Percentiles rank a stretch among this genome's conserved stretches.
Evolutionary conservation across 2,888 invertebrate species (phyloP).

Genomic region (Tricholauxania praeusta): DNA sequence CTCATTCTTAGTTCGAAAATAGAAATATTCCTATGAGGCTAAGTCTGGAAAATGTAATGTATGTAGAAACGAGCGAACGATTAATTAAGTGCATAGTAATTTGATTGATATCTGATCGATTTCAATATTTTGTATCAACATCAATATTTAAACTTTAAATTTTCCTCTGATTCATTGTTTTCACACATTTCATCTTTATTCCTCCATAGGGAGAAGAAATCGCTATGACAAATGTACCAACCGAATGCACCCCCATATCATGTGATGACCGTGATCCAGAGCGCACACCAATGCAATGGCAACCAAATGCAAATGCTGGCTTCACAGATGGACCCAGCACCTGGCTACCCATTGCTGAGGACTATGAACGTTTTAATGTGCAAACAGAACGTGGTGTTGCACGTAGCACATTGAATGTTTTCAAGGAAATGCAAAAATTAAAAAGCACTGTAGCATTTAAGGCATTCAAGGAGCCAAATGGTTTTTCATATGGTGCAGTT

Average conservation of each 20-base stretch:
- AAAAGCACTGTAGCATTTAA: slow-evolving; percentile 68
- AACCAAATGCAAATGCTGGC: slow-evolving; percentile 68
- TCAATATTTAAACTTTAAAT: not conserved
- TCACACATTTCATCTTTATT: not conserved
- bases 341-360: slow-evolving; percentile 78
- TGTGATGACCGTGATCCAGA: slow-evolving; percentile 70
- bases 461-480: slow-evolving; percentile 54
- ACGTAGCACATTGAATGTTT: slow-evolving; percentile 73
- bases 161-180: not conserved
- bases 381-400: slow-evolving; percentile 69
- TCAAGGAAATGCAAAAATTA: slow-evolving; percentile 70
- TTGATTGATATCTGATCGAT: too few relatives aligned
- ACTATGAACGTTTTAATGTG: slow-evolving; percentile 73
- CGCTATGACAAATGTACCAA: slow-evolving; percentile 71
- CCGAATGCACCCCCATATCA: slow-evolving; percentile 63
- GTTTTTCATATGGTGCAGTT: slow-evolving; percentile 59
- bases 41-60: too few relatives aligned
- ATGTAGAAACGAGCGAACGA: too few relatives aligned
- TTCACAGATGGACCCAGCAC: slow-evolving; percentile 71
- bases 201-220: slow-evolving; percentile 76
- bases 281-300: slow-evolving; percentile 76
- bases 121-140: too few relatives aligned
- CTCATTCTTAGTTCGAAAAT: too few relatives aligned
- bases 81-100: not conserved
- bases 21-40: too few relatives aligned